Conservation (phyloP, 2,113 vertebrate genomes). For the Phaethornis superciliosus region DNA sequence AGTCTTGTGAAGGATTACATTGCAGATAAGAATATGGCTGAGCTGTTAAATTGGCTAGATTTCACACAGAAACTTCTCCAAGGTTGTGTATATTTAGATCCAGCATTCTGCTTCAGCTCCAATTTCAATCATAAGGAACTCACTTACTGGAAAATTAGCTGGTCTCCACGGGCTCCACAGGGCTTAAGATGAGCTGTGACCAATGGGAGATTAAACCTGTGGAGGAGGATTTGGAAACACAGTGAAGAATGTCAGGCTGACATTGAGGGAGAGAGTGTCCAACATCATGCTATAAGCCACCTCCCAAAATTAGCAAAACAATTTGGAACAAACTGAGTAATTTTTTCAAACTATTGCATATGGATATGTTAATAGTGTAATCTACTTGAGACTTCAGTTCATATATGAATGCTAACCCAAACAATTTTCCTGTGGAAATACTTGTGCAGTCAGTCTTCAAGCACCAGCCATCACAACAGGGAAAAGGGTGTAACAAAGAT, state of each 20-base stretch:
- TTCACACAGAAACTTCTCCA: background rate
- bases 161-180: background rate
- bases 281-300: background rate
- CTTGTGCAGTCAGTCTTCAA: background rate
- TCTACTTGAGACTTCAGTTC: background rate
- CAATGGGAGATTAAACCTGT: background rate
- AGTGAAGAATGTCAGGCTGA: slow-evolving; percentile 2
- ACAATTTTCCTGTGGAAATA: background rate
- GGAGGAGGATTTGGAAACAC: background rate
- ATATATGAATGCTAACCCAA: background rate
- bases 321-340: background rate
- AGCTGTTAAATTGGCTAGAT: background rate
- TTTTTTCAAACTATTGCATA: background rate
- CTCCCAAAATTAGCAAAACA: background rate
- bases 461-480: background rate
- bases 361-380: background rate
- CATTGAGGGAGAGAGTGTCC: background rate
- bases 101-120: background rate
- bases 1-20: background rate
- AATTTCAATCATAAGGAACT: background rate
- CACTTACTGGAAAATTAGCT: background rate
- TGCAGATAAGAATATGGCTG: background rate
- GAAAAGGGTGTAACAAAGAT: background rate
- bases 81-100: background rate
- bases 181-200: background rate